Percentiles rank a stretch among this genome's conserved stretches.
Evolutionary conservation across 2,113 vertebrate genomes (phyloP).

Genomic region (Numenius arquata): DNA sequence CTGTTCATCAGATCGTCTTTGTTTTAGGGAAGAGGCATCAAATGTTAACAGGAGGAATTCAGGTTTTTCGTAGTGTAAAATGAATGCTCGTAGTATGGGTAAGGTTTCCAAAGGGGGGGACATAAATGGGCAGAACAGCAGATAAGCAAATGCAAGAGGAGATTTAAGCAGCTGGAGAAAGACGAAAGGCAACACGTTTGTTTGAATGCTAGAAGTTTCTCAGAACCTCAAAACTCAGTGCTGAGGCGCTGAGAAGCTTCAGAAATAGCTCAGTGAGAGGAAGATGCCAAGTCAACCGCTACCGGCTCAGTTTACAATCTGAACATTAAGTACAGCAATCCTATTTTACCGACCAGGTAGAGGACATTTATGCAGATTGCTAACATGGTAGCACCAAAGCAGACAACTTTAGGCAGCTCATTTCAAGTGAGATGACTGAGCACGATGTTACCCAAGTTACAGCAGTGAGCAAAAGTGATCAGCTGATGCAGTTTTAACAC

Average conservation of each 20-base stretch:
- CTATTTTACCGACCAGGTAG: neutral
- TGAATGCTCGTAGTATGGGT: neutral
- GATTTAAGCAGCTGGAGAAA: slow-evolving; percentile 20
- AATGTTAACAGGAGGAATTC: neutral
- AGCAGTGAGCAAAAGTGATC: neutral
- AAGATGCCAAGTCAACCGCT: slow-evolving; percentile 58
- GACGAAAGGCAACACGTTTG: neutral
- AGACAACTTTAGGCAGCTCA: neutral
- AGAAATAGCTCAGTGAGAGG: slow-evolving; percentile 53
- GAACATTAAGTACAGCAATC: slow-evolving; percentile 52
- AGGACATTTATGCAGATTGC: neutral
- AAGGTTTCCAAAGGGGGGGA: slow-evolving; percentile 3
- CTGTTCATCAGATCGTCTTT: neutral
- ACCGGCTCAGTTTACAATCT: slow-evolving; percentile 51
- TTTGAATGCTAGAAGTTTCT: slow-evolving; percentile 22
- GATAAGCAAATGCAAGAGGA: neutral
- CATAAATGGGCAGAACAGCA: slow-evolving; percentile 14
- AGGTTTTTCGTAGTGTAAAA: neutral
- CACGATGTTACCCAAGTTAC: neutral
- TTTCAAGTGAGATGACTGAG: neutral
- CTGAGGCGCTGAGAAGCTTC: slow-evolving; percentile 64
- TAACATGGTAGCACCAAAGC: neutral
- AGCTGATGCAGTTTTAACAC: neutral
- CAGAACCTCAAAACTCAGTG: neutral
- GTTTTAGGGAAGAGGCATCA: neutral